A percentile compares a stretch with the other conserved stretches of the same genome.
These are phyloP conservation scores for Megaptera novaeangliae DNA, from an alignment of 2,113 vertebrate genomes.

Conservation along the genomic window DNA sequence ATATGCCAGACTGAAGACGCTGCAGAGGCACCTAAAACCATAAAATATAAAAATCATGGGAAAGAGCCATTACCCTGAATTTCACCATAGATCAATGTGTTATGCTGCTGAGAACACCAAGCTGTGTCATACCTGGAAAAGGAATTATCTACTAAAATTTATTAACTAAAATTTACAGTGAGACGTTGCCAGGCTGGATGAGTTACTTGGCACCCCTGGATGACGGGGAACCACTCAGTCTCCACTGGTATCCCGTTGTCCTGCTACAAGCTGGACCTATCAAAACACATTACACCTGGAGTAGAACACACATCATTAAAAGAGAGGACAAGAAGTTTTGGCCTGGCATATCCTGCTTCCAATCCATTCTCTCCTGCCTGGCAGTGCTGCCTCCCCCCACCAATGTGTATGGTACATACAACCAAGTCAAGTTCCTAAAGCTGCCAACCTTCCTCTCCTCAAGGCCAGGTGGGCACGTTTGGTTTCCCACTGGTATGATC, in stretches of 20 bases:
- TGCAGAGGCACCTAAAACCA: background rate
- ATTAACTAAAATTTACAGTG: background rate
- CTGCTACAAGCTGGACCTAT: background rate
- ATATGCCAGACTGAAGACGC: background rate
- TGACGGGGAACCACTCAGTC: background rate
- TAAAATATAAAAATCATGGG: background rate
- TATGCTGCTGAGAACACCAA: background rate
- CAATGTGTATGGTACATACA: background rate
- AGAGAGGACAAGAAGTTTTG: background rate
- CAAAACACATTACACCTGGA: background rate
- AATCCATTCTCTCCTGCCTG: background rate
- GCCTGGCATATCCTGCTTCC: background rate
- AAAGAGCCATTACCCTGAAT: background rate
- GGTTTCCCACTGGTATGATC: background rate
- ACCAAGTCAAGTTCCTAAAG: background rate
- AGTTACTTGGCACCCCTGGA: background rate
- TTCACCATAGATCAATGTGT: background rate
- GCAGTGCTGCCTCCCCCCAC: background rate
- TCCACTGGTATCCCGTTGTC: background rate
- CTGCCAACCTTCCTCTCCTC: background rate
- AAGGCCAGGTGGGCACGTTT: background rate
- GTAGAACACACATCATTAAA: background rate
- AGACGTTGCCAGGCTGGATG: background rate
- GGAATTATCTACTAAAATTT: background rate
- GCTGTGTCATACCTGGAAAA: background rate